phyloP scores from a whole-genome alignment of 2,888 invertebrate species.

The Heteropelma amictum region DNA sequence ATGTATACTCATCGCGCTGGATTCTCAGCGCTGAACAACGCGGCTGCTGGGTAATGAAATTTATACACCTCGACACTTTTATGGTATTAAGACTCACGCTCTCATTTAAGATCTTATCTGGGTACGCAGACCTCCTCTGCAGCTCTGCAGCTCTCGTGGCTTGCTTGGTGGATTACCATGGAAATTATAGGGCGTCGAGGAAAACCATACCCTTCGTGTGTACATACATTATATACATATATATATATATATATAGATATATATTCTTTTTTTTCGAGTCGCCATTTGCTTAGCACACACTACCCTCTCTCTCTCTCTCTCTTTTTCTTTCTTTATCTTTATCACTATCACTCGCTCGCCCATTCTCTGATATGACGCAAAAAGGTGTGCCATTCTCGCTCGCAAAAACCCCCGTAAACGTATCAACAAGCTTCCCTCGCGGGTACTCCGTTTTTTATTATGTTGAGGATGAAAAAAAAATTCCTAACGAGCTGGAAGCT shows the following conservation, averaged over 20 bases:
- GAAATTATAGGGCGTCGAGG: conserved; percentile 35
- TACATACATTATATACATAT: not conserved
- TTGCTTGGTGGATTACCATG: conserved; percentile 37
- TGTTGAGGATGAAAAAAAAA: conserved; percentile 2
- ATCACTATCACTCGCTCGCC: conserved; percentile 15
- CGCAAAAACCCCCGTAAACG: conserved; percentile 36
- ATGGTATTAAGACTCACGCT: conserved; percentile 8
- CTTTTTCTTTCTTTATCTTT: conserved; percentile 20
- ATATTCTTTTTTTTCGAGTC: not conserved
- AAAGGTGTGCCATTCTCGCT: conserved; percentile 21
- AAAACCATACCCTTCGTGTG: conserved; percentile 17
- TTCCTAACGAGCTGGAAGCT: conserved; percentile 49
- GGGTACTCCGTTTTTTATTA: conserved; percentile 37
- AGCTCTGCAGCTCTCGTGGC: conserved; percentile 18
- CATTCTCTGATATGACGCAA: conserved; percentile 31
- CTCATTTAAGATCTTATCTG: conserved; percentile 26
- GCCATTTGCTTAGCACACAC: no score
- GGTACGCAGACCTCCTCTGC: conserved; percentile 2
- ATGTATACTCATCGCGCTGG: not conserved
- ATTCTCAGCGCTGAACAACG: not conserved
- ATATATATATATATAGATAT: no score
- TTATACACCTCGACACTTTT: conserved; percentile 36
- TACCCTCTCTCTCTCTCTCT: no score
- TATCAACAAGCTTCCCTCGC: conserved; percentile 46
- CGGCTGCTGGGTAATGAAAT: conserved; percentile 24